A percentile compares a stretch with the other conserved stretches of the same genome.
phyloP scores from a whole-genome alignment of 2,113 vertebrate genomes.

The Grus americana region DNA sequence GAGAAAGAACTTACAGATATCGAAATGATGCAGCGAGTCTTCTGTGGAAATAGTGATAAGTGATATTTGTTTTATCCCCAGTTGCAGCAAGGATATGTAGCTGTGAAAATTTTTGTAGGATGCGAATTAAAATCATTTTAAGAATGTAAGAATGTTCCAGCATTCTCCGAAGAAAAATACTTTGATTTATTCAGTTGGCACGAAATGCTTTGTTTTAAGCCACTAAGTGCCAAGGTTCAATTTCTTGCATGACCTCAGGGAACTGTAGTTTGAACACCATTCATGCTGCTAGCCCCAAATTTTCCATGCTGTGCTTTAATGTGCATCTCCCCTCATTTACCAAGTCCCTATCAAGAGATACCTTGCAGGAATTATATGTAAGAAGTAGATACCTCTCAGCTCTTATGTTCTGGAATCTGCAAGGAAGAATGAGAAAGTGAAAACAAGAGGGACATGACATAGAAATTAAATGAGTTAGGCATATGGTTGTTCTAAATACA shows the following conservation, averaged over 20 bases:
- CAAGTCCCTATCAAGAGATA: background rate
- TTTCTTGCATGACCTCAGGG: background rate
- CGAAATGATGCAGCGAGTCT: background rate
- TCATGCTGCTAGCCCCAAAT: background rate
- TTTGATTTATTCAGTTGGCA: background rate
- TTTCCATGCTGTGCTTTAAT: background rate
- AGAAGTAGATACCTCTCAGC: background rate
- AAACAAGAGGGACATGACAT: background rate
- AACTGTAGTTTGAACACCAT: background rate
- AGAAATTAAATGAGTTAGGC: background rate
- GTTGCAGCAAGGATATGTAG: background rate
- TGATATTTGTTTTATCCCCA: background rate
- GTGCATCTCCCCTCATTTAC: background rate
- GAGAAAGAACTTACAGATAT: background rate
- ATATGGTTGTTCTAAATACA: background rate
- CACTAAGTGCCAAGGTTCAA: background rate
- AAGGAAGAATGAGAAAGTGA: background rate
- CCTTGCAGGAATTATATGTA: background rate
- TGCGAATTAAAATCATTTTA: background rate
- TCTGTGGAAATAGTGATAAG: background rate
- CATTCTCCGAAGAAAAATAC: background rate
- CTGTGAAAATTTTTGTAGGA: background rate
- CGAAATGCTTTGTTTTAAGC: background rate
- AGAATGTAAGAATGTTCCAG: background rate
- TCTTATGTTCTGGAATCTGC: background rate